Conservation (phyloP, 2,113 vertebrate genomes). For the Ptilorrhoa leucosticta region DNA sequence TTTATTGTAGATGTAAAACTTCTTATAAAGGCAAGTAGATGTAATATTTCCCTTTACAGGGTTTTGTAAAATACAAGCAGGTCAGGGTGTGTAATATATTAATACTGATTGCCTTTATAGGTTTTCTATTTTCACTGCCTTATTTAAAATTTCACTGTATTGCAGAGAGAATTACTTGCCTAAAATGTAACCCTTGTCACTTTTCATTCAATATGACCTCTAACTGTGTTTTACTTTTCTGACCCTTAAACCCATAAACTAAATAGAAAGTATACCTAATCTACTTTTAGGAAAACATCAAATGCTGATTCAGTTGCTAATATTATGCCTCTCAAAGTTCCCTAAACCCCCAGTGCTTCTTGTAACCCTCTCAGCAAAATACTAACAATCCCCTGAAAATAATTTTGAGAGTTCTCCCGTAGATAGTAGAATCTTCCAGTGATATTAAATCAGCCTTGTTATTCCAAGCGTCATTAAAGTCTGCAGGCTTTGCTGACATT, state of each 20-base stretch:
- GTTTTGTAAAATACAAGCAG: background rate
- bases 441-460: conserved; percentile 36
- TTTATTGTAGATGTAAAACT: background rate
- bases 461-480: background rate
- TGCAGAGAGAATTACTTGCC: background rate
- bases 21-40: background rate
- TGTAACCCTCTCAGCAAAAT: background rate
- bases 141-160: background rate
- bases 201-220: background rate
- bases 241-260: background rate
- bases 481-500: background rate
- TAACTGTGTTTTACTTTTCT: background rate
- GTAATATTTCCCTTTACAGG: background rate
- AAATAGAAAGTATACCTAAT: background rate
- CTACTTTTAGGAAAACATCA: conserved; percentile 24
- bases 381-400: background rate
- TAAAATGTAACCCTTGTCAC: background rate
- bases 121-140: background rate
- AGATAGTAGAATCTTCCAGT: background rate
- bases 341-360: background rate
- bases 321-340: conserved; percentile 6
- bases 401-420: conserved; percentile 44
- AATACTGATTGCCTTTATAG: background rate
- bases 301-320: conserved; percentile 30
- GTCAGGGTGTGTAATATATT: background rate